These are phyloP conservation scores for Peromyscus polionotus DNA, from an alignment of 2,113 vertebrate genomes.

Conservation along the genomic window DNA sequence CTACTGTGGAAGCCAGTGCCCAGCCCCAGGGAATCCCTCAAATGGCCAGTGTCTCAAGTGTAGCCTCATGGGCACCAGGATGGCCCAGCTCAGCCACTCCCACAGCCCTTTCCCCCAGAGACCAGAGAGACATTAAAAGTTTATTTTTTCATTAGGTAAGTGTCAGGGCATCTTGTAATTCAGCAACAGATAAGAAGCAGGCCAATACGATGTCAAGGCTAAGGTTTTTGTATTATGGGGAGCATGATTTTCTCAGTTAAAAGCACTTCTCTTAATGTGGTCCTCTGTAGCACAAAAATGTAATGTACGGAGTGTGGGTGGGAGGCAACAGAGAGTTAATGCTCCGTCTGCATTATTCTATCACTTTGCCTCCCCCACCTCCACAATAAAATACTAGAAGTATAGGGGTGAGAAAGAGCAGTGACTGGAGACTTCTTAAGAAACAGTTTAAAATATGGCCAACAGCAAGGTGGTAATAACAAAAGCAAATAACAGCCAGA, in stretches of 20 bases:
- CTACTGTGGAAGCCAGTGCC: neutral
- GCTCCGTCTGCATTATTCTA: neutral
- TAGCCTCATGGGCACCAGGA: neutral
- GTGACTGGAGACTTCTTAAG: neutral
- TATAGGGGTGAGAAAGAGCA: neutral
- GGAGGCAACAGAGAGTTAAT: neutral
- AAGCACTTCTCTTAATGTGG: neutral
- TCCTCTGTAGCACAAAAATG: neutral
- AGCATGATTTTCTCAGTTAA: neutral
- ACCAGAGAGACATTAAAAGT: neutral
- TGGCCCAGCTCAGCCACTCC: neutral
- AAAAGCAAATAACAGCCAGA: neutral
- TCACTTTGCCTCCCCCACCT: neutral
- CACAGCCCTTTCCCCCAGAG: neutral
- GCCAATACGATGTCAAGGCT: neutral
- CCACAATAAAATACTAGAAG: neutral
- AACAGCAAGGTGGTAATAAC: neutral
- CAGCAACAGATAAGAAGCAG: neutral
- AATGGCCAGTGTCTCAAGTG: neutral
- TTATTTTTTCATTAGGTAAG: neutral
- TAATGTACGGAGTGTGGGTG: rapidly evolving
- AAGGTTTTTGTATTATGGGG: neutral
- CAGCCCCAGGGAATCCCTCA: neutral
- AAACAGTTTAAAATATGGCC: conserved; percentile 16
- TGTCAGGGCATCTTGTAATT: neutral